Evolutionary conservation across 2,888 invertebrate species (phyloP).

Genomic region (Campoplex capitator): DNA sequence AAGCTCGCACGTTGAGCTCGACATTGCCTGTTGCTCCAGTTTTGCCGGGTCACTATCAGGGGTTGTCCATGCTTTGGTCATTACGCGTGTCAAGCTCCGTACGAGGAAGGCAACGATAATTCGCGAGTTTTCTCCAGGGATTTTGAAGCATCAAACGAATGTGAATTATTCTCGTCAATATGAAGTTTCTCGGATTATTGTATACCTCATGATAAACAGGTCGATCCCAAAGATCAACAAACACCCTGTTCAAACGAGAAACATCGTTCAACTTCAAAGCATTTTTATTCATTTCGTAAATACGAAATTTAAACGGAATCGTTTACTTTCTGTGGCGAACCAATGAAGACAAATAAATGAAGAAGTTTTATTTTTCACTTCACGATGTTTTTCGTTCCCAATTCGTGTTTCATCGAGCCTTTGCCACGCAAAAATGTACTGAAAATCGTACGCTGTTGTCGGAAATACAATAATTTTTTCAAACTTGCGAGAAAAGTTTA

Average conservation of each 20-base stretch:
- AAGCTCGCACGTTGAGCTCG: conserved; percentile 36
- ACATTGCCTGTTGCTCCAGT: conserved; percentile 72
- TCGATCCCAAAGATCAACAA: background rate
- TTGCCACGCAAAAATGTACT: no score
- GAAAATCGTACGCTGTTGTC: no score
- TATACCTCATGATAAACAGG: background rate
- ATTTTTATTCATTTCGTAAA: no score
- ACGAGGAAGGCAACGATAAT: conserved; percentile 17
- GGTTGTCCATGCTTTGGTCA: conserved; percentile 49
- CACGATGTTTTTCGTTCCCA: background rate
- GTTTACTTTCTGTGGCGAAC: background rate
- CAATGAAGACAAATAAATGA: background rate
- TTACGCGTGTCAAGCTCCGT: conserved; percentile 37
- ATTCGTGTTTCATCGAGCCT: background rate
- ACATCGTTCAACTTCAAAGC: background rate
- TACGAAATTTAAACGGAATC: background rate
- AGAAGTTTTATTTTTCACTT: background rate
- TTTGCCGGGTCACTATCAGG: conserved; percentile 60
- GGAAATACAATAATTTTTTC: background rate
- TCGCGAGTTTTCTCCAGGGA: background rate
- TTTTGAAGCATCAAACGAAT: conserved; percentile 15
- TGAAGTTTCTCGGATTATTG: background rate
- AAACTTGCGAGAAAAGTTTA: background rate
- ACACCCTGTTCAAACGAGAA: background rate
- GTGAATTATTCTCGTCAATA: background rate